Percentiles rank a stretch among this genome's conserved stretches.
phyloP scores from a whole-genome alignment of 2,113 vertebrate species.

The Butorides virescens region DNA sequence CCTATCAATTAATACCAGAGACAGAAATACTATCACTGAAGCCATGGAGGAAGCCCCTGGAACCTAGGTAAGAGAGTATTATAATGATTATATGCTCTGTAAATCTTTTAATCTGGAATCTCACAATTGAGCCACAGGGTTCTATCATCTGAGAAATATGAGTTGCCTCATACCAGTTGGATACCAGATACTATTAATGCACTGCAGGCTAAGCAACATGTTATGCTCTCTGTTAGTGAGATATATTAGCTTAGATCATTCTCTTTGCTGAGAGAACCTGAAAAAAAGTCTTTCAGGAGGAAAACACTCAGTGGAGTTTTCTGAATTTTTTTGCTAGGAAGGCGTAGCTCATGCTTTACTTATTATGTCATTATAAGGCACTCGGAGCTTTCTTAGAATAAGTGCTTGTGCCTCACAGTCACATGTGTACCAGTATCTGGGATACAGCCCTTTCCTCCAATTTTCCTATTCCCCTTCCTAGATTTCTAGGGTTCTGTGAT shows the following conservation, averaged over 20 bases:
- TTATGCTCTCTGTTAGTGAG: neutral
- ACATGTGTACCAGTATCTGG: neutral
- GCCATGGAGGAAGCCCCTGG: neutral
- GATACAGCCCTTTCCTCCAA: neutral
- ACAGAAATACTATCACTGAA: neutral
- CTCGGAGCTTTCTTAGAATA: neutral
- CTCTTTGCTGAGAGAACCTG: neutral
- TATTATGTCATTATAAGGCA: neutral
- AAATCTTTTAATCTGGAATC: conserved; percentile 14
- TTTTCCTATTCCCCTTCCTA: neutral
- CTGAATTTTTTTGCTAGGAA: neutral
- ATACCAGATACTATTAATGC: neutral
- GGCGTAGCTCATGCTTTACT: neutral
- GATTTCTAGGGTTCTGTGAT: neutral
- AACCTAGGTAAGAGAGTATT: neutral
- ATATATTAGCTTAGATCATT: neutral
- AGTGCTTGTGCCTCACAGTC: neutral
- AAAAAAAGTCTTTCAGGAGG: neutral
- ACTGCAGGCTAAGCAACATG: neutral
- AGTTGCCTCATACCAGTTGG: neutral
- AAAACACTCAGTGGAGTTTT: neutral
- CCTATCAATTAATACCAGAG: neutral
- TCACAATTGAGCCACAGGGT: neutral
- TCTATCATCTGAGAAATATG: neutral
- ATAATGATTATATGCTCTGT: neutral